Evolutionary conservation across 2,113 vertebrate genomes (phyloP).

Genomic region (Pleuronectes platessa): DNA sequence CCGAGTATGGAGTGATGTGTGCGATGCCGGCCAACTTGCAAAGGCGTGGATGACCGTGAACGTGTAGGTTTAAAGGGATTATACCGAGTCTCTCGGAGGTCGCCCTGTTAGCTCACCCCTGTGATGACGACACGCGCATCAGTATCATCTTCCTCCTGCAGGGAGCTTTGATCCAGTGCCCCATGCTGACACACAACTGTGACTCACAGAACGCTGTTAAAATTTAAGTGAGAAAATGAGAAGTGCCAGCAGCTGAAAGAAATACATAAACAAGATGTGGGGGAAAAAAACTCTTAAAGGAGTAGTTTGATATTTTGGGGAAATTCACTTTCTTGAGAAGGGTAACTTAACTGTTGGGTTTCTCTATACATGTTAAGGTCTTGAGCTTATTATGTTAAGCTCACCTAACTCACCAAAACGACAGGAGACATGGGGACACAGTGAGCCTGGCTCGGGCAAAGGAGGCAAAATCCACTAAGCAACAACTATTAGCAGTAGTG

Average conservation of each 20-base stretch:
- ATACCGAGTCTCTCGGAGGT: constrained; percentile 8
- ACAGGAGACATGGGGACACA: no score
- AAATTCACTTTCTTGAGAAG: neutral
- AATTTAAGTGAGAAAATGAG: constrained; percentile 12
- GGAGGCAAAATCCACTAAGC: no score
- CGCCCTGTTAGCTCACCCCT: constrained; percentile 1
- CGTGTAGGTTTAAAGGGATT: constrained; percentile 8
- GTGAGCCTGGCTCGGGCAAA: no score
- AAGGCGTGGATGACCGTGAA: neutral
- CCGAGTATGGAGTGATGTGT: neutral
- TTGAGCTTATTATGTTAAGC: no score
- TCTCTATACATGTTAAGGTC: no score
- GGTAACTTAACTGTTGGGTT: neutral
- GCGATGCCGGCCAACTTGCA: neutral
- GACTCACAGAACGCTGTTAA: constrained; percentile 32
- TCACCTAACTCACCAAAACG: no score
- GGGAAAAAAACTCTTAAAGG: neutral
- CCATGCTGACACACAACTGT: constrained; percentile 20
- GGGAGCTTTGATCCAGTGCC: constrained; percentile 17
- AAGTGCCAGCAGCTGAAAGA: constrained; percentile 9
- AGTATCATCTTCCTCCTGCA: neutral
- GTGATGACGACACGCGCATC: constrained; percentile 9
- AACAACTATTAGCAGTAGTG: no score
- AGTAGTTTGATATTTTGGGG: neutral
- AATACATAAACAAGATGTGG: neutral